Base-by-base conservation (phyloP, 1,140 invertebrate species). In the Cryptotermes secundus region DNA sequence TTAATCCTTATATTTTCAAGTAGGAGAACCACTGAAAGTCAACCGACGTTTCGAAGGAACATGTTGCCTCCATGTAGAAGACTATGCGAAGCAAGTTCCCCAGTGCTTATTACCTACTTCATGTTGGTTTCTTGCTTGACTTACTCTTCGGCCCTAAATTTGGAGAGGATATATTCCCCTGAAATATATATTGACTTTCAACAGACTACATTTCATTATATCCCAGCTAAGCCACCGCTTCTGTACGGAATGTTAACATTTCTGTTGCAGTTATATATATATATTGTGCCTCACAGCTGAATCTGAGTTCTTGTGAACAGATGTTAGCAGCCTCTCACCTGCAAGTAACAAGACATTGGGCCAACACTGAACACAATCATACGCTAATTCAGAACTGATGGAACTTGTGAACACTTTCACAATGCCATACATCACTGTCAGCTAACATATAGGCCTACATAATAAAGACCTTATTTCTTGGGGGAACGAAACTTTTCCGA, bases 361-460 rank as follows among this genome's bases (percentile, higher is more conserved):
- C n/a, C n/a, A 14, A 31, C 59, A n/a, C 26, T 72, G 26, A 72
- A 31, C 26, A 72, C 16, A 72, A 72, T 72, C 26, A 72, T 14
- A n/a, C 6, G 4, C 59, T 72, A 72, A 72, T 72, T 72, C 59
- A 72, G 1, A 72, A 72, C 26, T 72, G 59, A 72, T 14, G 59
- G 9, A 72, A 72, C 26, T n/a, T 72, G 59, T 72, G 31, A 72
- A 72, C 59, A 72, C 59, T 16, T 72, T 31, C 10, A 26, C 59
- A 72, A 31, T 31, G n/a, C 59, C 26, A 72, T 72, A 72, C 59
- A 72, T 72, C 59, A 72, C 59, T 72, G 59, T 72, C 59, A 72
- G 59, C 7, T 31, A 72, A 31, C 6, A 72, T 31, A 31, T 14
- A 72, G 1, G 16, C 45, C 45, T 59, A 59, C 53, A 59, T 9